phyloP scores from a whole-genome alignment of 2,888 invertebrate genomes.

The Phrixothrix hirtus region DNA sequence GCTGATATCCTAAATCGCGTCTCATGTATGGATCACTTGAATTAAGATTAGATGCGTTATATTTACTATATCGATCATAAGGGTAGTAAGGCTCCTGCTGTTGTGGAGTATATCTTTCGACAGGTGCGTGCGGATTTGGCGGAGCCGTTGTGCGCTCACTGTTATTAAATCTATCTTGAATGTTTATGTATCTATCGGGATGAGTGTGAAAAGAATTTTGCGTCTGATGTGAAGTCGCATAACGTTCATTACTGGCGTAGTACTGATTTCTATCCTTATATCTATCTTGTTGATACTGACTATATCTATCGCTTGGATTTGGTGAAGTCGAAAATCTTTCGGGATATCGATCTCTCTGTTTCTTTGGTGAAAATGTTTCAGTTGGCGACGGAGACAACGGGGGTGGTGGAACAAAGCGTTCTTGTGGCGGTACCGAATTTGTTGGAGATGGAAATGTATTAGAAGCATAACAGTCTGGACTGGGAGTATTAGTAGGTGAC shows the following conservation, averaged over 20 bases:
- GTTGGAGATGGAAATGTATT: constrained; percentile 58
- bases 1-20: constrained; percentile 63
- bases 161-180: constrained; percentile 39
- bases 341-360: constrained; percentile 36
- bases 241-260: constrained; percentile 34
- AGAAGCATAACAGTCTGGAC: constrained; percentile 65
- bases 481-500: constrained; percentile 60
- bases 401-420: constrained; percentile 60
- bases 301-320: constrained; percentile 34
- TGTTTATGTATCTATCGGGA: constrained; percentile 37
- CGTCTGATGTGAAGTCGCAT: constrained; percentile 25
- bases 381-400: constrained; percentile 53
- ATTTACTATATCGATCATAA: constrained; percentile 49
- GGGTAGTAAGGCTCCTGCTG: constrained; percentile 64
- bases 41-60: constrained; percentile 42
- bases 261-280: constrained; percentile 38
- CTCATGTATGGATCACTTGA: constrained; percentile 63
- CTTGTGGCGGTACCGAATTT: constrained; percentile 58
- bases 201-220: constrained; percentile 29
- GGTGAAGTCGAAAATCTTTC: constrained; percentile 41
- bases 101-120: constrained; percentile 72
- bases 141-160: constrained; percentile 63
- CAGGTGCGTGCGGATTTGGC: constrained; percentile 71
- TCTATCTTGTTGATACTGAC: constrained; percentile 35
- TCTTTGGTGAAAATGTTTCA: constrained; percentile 48